A percentile compares a stretch with the other conserved stretches of the same genome.
Evolutionary conservation across 64 coral and sea anemone genomes (phyloP).

Genomic region (Trachythela sp.): DNA sequence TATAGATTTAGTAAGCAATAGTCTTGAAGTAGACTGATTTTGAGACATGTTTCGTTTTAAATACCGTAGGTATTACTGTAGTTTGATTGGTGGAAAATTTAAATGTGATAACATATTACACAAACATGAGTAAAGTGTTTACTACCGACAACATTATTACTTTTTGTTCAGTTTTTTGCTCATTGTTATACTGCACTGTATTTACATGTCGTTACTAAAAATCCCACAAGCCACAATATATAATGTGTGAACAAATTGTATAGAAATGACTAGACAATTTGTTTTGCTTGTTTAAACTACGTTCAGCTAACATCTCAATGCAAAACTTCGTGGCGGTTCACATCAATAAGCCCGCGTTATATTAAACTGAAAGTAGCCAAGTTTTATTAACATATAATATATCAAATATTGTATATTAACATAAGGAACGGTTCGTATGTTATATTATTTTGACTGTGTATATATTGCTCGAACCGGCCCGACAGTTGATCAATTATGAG

Average conservation of each 20-base stretch:
- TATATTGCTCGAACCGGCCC: background rate
- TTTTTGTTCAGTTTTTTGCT: constrained; percentile 6
- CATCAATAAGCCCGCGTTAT: background rate
- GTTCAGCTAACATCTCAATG: background rate
- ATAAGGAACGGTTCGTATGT: background rate
- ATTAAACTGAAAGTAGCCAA: background rate
- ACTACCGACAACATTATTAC: constrained; percentile 17
- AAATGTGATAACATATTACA: background rate
- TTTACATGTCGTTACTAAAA: background rate
- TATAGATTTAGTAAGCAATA: background rate
- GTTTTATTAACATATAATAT: constrained; percentile 23
- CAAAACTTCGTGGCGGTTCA: background rate
- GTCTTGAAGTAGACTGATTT: background rate
- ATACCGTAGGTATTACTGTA: background rate
- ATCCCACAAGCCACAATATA: background rate
- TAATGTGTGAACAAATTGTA: background rate
- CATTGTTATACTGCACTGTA: background rate
- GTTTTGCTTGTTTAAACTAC: no score
- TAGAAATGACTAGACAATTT: background rate
- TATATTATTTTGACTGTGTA: background rate
- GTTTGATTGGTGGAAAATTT: background rate
- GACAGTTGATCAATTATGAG: constrained; percentile 20
- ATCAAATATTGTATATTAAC: constrained; percentile 6
- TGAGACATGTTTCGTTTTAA: background rate
- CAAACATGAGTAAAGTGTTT: constrained; percentile 12